Conservation (phyloP, 2,888 invertebrate species). For the Nomada goodeniana region DNA sequence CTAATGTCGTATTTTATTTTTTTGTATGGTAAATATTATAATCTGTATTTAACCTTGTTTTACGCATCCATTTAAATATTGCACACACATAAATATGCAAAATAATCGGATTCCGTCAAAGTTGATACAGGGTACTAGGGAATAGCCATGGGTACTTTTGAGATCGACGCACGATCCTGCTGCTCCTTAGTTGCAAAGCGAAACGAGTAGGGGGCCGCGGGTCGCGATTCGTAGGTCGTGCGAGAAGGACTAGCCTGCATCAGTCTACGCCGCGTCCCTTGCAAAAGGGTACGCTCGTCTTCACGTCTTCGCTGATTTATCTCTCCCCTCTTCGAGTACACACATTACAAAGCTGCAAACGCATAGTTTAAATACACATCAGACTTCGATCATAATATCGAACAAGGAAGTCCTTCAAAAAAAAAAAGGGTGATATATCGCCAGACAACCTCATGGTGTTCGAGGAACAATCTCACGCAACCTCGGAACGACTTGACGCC, state of each 20-base stretch:
- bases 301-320: conserved; percentile 55
- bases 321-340: conserved; percentile 37
- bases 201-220: conserved; percentile 72
- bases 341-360: conserved; percentile 32
- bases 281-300: conserved; percentile 73
- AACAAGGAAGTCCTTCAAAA: background rate
- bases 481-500: conserved; percentile 53
- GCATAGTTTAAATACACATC: conserved; percentile 17
- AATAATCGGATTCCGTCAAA: background rate
- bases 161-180: conserved; percentile 63
- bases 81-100: background rate
- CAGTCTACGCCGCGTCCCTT: conserved; percentile 75
- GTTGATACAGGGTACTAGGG: background rate
- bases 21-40: background rate
- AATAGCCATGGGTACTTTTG: conserved; percentile 29
- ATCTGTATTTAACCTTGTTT: background rate
- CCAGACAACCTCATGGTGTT: conserved; percentile 44
- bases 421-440: conserved; percentile 23
- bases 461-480: conserved; percentile 42
- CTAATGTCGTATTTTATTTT: background rate
- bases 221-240: conserved; percentile 77
- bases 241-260: conserved; percentile 74
- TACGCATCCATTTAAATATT: background rate
- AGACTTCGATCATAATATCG: conserved; percentile 4
- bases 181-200: conserved; percentile 64